Percentiles rank a stretch among this genome's conserved stretches.
These are phyloP conservation scores for Ophion obscuratus DNA, from an alignment of 2,888 invertebrate species.

Conservation along the genomic window DNA sequence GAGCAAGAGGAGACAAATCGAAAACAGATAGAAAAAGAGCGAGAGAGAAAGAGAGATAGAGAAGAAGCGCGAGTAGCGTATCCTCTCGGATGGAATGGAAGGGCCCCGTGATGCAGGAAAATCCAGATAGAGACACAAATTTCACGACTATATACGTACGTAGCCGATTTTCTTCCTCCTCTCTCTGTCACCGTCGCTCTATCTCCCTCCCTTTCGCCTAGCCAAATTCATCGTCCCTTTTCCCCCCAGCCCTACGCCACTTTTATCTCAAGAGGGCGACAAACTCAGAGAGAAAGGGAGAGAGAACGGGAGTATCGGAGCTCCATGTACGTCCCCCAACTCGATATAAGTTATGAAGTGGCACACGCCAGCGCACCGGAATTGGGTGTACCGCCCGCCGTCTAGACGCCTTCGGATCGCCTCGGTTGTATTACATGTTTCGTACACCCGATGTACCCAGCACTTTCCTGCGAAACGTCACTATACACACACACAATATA, in stretches of 20 bases:
- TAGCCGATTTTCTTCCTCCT: neutral
- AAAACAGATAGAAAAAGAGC: neutral
- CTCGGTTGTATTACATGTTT: conserved; percentile 29
- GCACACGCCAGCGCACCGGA: conserved; percentile 64
- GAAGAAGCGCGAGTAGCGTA: neutral
- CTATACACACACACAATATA: neutral
- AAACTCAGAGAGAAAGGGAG: neutral
- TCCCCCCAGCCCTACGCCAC: conserved; percentile 48
- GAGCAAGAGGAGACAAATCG: neutral
- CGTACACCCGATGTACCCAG: conserved; percentile 9
- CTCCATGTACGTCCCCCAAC: conserved; percentile 61
- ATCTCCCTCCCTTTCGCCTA: conserved; percentile 39
- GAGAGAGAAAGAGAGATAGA: conserved; percentile 2
- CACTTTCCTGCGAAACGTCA: neutral
- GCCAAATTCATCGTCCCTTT: conserved; percentile 37
- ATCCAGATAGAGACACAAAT: conserved; percentile 10
- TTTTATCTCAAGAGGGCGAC: conserved; percentile 36
- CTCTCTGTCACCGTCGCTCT: conserved; percentile 2
- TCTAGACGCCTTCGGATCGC: conserved; percentile 68
- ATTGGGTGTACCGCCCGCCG: conserved; percentile 67
- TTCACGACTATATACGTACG: neutral
- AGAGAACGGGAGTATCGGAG: conserved; percentile 28
- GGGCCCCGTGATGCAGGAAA: conserved; percentile 27
- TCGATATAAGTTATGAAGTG: conserved; percentile 72
- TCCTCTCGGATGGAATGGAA: conserved; percentile 52